Percentiles rank a stretch among this genome's conserved stretches.
Conservation (phyloP, 2,888 invertebrate genomes). For the Heliconius aoede region DNA sequence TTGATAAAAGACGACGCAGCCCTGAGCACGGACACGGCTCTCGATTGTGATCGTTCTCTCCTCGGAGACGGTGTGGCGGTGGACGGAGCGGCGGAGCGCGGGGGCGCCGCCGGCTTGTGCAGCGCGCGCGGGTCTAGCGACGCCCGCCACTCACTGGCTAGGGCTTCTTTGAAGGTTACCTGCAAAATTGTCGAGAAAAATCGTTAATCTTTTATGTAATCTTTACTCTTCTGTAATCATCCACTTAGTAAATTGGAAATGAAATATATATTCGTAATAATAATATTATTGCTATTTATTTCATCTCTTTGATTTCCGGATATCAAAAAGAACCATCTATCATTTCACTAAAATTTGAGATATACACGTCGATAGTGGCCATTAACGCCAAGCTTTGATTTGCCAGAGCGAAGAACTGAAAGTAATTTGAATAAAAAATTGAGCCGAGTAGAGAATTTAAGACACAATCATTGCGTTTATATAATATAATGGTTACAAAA, state of each 20-base stretch:
- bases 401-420: neutral
- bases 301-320: neutral
- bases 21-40: slow-evolving; percentile 73
- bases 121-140: slow-evolving; percentile 70
- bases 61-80: slow-evolving; percentile 61
- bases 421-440: neutral
- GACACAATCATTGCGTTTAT: neutral
- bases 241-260: too few relatives aligned
- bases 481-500: neutral
- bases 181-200: slow-evolving; percentile 47
- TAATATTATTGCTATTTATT: neutral
- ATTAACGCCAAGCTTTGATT: neutral
- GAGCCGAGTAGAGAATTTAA: neutral
- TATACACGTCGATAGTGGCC: neutral
- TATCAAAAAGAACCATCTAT: too few relatives aligned
- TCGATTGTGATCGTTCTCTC: slow-evolving; percentile 68
- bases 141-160: slow-evolving; percentile 73
- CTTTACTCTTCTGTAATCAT: too few relatives aligned
- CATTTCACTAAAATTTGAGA: too few relatives aligned
- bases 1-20: slow-evolving; percentile 78
- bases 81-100: slow-evolving; percentile 70
- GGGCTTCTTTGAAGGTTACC: slow-evolving; percentile 71
- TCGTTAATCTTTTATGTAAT: too few relatives aligned
- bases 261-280: too few relatives aligned
- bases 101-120: slow-evolving; percentile 69